A percentile compares a stretch with the other conserved stretches of the same genome.
phyloP scores from a whole-genome alignment of 2,888 invertebrate genomes.

The Metallyticus violacea region DNA sequence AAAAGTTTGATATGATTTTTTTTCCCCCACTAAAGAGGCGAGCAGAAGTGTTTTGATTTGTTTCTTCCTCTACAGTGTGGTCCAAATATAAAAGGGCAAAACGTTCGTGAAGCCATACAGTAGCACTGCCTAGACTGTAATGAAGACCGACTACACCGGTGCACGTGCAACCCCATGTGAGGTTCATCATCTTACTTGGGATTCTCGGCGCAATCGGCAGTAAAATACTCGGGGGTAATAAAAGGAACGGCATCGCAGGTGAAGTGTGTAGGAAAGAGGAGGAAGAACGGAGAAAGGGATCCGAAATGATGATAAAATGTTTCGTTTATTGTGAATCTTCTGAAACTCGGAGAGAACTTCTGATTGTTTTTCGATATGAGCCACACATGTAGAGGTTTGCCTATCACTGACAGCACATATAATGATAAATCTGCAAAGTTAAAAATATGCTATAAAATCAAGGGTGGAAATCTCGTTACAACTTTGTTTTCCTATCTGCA shows the following conservation, averaged over 20 bases:
- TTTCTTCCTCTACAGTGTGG: neutral
- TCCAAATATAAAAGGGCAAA: neutral
- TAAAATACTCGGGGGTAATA: neutral
- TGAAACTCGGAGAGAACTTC: neutral
- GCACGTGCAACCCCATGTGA: neutral
- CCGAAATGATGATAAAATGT: neutral
- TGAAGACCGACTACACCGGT: no score
- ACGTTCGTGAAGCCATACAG: neutral
- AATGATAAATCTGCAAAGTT: neutral
- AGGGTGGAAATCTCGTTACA: neutral
- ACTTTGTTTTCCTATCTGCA: neutral
- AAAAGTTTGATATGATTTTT: no score
- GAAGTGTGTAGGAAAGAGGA: neutral
- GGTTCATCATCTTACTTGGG: neutral
- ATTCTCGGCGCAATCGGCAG: neutral
- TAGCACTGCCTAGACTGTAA: neutral
- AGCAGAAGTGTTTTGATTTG: no score
- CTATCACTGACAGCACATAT: neutral
- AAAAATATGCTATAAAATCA: neutral
- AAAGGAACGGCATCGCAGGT: neutral
- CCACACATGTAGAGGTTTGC: neutral
- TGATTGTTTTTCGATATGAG: neutral
- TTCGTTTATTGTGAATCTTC: neutral
- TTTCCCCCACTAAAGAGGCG: no score
- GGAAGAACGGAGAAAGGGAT: neutral